phyloP scores from a whole-genome alignment of 2,888 invertebrate genomes.

The Thelaira solivaga region DNA sequence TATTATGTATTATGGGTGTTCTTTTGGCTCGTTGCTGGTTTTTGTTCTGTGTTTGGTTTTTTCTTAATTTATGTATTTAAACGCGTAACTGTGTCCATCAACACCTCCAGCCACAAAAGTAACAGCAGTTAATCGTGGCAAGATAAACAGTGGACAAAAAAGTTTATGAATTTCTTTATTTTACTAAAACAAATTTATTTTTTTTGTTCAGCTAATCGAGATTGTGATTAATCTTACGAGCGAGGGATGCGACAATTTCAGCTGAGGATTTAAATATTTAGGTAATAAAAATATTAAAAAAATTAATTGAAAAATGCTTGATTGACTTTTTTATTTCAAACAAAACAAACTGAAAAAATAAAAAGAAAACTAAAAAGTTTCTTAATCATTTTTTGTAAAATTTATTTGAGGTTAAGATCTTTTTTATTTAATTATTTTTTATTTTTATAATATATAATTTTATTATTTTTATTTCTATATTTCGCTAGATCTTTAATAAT shows the following conservation, averaged over 20 bases:
- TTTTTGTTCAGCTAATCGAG: slow-evolving; percentile 8
- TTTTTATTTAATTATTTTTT: too few relatives aligned
- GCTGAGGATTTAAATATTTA: too few relatives aligned
- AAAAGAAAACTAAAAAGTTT: too few relatives aligned
- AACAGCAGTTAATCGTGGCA: slow-evolving; percentile 49
- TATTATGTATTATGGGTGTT: slow-evolving; percentile 59
- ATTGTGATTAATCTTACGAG: slow-evolving; percentile 9
- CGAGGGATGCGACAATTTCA: slow-evolving; percentile 5
- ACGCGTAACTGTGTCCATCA: slow-evolving; percentile 62
- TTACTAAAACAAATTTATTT: background rate
- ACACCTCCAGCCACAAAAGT: slow-evolving; percentile 54
- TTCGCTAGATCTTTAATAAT: too few relatives aligned
- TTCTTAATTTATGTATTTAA: slow-evolving; percentile 53
- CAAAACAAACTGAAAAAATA: too few relatives aligned
- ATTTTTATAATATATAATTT: too few relatives aligned
- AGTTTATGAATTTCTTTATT: slow-evolving; percentile 37
- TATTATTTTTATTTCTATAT: too few relatives aligned
- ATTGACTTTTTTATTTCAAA: too few relatives aligned
- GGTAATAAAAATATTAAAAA: background rate
- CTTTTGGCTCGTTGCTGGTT: slow-evolving; percentile 42
- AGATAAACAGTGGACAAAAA: slow-evolving; percentile 9
- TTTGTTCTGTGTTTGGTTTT: background rate
- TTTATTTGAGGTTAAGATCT: too few relatives aligned
- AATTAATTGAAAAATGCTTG: too few relatives aligned
- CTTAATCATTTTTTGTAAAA: too few relatives aligned